Evolutionary conservation across 2,888 invertebrate genomes (phyloP).

Genomic region (Rotaria socialis): DNA sequence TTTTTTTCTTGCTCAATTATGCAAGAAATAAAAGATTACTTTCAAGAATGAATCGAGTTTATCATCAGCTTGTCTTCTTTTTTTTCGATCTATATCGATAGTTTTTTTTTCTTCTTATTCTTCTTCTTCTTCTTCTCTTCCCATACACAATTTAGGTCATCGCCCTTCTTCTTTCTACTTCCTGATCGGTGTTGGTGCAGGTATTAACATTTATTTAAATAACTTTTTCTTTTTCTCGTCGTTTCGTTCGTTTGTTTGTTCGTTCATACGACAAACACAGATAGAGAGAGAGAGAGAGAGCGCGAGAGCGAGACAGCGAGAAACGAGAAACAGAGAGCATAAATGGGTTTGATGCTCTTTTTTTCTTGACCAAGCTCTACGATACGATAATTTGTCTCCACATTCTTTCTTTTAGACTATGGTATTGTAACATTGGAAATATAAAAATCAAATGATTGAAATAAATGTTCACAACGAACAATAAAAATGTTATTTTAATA

Average conservation of each 20-base stretch:
- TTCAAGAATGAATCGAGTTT: neutral
- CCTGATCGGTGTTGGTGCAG: constrained; percentile 30
- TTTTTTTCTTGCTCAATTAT: neutral
- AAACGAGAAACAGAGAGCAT: neutral
- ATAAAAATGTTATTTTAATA: neutral
- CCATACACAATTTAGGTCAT: neutral
- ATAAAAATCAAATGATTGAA: neutral
- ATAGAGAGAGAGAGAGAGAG: neutral
- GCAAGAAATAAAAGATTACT: neutral
- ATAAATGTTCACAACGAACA: neutral
- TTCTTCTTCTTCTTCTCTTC: neutral
- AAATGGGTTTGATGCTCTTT: constrained; percentile 14
- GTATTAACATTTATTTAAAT: constrained; percentile 38
- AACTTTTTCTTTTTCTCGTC: constrained; percentile 36
- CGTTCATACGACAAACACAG: neutral
- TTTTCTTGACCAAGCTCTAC: neutral
- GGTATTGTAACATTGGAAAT: neutral
- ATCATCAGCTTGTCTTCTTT: neutral
- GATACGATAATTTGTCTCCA: neutral
- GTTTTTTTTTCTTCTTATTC: too few species aligned
- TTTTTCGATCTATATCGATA: neutral
- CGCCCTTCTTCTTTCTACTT: constrained; percentile 30
- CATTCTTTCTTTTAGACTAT: constrained; percentile 15
- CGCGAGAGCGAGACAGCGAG: too few species aligned
- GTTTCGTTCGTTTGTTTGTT: constrained; percentile 26